Percentiles rank a stretch among this genome's conserved stretches.
Conservation (phyloP, 2,888 invertebrate species). For the Mylabris sibirica region DNA sequence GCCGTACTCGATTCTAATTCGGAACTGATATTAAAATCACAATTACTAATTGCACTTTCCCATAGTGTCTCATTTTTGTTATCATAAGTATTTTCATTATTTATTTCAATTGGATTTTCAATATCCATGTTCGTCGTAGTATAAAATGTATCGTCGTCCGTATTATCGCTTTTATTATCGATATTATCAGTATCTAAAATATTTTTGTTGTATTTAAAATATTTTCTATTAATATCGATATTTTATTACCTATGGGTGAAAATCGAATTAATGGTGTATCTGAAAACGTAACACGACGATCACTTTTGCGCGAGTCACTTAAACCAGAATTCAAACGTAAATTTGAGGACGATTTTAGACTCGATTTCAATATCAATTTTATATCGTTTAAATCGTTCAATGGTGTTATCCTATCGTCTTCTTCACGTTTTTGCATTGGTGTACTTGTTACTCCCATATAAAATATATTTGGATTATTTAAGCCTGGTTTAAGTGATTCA, state of each 20-base stretch:
- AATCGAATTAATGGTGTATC: slow-evolving; percentile 41
- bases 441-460: slow-evolving; percentile 49
- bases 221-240: not conserved
- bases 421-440: slow-evolving; percentile 46
- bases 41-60: slow-evolving; percentile 35
- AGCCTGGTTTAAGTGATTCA: not conserved
- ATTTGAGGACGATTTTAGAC: slow-evolving; percentile 21
- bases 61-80: slow-evolving; percentile 24
- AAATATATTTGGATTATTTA: slow-evolving; percentile 25
- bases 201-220: not conserved
- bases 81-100: slow-evolving; percentile 19
- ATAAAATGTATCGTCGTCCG: not conserved
- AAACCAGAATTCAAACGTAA: slow-evolving; percentile 21
- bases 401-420: slow-evolving; percentile 41
- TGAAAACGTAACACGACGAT: slow-evolving; percentile 53
- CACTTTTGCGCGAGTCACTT: slow-evolving; percentile 28
- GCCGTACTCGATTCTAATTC: not conserved
- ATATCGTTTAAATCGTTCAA: slow-evolving; percentile 36
- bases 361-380: slow-evolving; percentile 23
- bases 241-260: slow-evolving; percentile 19
- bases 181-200: not conserved
- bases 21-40: not conserved
- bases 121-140: slow-evolving; percentile 6
- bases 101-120: not conserved
- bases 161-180: not conserved